Conservation (phyloP, 2,113 vertebrate species). For the Nothocercus nigrocapillus region DNA sequence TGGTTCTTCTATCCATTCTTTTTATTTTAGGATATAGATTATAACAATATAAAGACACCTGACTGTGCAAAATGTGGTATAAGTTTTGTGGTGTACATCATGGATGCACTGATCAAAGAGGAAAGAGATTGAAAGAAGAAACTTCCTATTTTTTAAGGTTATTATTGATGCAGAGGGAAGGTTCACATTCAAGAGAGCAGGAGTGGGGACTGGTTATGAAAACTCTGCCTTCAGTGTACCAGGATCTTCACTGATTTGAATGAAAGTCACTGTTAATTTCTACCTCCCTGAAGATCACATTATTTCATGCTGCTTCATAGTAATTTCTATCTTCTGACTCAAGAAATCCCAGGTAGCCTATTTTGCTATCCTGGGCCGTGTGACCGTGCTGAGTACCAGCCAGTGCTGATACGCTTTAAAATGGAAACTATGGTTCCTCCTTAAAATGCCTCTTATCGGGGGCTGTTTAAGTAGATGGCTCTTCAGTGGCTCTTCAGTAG, state of each 20-base stretch:
- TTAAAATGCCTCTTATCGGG: not conserved
- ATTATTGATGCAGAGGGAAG: rapidly evolving
- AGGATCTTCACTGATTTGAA: not conserved
- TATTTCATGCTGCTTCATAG: not conserved
- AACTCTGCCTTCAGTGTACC: not conserved
- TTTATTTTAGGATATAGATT: not conserved
- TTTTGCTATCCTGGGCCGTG: not conserved
- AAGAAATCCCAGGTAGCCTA: not conserved
- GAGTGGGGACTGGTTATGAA: not conserved
- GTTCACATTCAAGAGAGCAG: not conserved
- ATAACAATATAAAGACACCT: not conserved
- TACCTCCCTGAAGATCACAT: not conserved
- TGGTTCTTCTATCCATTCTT: not conserved
- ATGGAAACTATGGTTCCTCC: not conserved
- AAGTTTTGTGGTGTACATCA: not conserved
- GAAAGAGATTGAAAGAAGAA: not conserved
- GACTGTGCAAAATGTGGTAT: not conserved
- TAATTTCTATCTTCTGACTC: not conserved
- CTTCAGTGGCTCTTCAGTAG: not conserved
- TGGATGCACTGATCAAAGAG: not conserved
- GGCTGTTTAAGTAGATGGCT: not conserved
- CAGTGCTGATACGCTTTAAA: not conserved
- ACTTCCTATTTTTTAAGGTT: not conserved
- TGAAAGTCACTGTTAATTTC: not conserved
- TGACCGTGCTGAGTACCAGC: not conserved